Percentiles rank a stretch among this genome's conserved stretches.
Evolutionary conservation across 2,113 vertebrate species (phyloP).

Genomic region (Globicephala melas): DNA sequence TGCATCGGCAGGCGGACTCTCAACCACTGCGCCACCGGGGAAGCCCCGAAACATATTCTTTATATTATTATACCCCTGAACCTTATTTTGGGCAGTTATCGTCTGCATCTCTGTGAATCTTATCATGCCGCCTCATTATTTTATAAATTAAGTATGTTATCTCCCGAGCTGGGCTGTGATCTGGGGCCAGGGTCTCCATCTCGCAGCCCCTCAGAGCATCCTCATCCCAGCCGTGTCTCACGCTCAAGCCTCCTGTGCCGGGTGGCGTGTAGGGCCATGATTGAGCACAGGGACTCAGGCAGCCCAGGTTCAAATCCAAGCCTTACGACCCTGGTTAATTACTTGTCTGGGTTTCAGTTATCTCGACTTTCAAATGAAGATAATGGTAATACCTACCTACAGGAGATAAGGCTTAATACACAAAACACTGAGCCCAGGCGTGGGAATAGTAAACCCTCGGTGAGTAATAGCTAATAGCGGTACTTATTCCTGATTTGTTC

Average conservation of each 20-base stretch:
- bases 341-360: neutral
- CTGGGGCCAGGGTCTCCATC: neutral
- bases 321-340: neutral
- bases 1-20: too few species aligned
- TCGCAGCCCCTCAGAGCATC: fast-evolving
- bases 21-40: too few species aligned
- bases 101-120: neutral
- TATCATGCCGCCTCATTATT: neutral
- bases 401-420: neutral
- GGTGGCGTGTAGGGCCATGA: fast-evolving
- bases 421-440: neutral
- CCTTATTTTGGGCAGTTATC: neutral
- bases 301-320: neutral
- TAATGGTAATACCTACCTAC: neutral
- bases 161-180: neutral
- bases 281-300: neutral
- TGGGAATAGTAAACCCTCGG: neutral
- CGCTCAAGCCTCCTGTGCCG: neutral
- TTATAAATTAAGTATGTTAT: neutral
- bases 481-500: neutral
- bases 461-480: neutral
- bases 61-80: neutral
- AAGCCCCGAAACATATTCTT: neutral
- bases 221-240: neutral
- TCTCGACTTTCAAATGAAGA: neutral